phyloP scores from a whole-genome alignment of 1,140 invertebrate genomes.

The Trachymyrmex cornetzi region DNA sequence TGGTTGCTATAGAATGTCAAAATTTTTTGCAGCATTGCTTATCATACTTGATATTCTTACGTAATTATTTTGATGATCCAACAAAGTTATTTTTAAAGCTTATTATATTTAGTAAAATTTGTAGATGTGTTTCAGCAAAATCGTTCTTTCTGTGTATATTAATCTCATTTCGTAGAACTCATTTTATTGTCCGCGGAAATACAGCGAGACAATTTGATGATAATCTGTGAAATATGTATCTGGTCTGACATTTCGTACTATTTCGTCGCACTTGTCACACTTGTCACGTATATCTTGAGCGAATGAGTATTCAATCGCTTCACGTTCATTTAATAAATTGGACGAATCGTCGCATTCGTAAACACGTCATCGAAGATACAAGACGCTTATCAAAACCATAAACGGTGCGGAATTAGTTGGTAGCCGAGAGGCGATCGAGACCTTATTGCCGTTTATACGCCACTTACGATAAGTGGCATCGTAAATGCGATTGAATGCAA shows the following conservation, averaged over 20 bases:
- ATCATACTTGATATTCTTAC: too few relatives aligned
- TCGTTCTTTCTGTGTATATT: neutral
- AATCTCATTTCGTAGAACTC: neutral
- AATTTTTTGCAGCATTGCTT: too few relatives aligned
- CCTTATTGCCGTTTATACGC: constrained; percentile 54
- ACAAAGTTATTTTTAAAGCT: too few relatives aligned
- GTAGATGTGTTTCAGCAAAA: too few relatives aligned
- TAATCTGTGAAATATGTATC: neutral
- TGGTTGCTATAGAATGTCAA: too few relatives aligned
- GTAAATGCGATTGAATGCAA: constrained; percentile 67
- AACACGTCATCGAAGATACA: constrained; percentile 13
- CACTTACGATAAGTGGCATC: constrained; percentile 64
- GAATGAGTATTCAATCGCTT: neutral
- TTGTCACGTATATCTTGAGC: constrained; percentile 3
- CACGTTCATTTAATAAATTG: constrained; percentile 37
- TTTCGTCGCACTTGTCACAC: neutral
- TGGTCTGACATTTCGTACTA: neutral
- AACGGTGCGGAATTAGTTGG: constrained; percentile 49
- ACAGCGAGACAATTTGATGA: constrained; percentile 20
- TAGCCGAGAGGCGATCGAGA: constrained; percentile 36
- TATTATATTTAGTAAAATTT: too few relatives aligned
- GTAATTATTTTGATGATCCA: too few relatives aligned
- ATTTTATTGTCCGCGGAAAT: neutral
- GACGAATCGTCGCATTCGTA: neutral
- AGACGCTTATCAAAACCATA: constrained; percentile 45